These are phyloP conservation scores for Galago senegalensis DNA, from an alignment of 2,797 vertebrate species.

Conservation along the genomic window DNA sequence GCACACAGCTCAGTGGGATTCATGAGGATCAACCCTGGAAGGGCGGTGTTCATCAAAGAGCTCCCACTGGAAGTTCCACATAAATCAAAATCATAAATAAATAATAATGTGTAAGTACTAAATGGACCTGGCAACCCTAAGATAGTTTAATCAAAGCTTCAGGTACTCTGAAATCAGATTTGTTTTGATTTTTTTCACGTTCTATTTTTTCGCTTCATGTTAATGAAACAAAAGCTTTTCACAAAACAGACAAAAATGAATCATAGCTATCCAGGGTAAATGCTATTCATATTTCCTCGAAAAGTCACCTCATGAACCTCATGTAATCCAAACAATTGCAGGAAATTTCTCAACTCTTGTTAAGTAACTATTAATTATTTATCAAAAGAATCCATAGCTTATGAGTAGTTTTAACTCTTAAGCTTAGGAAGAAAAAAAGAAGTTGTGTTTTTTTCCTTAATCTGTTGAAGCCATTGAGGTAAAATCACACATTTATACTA, in stretches of 20 bases:
- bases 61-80: constrained; percentile 54
- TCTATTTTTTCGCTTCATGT: constrained; percentile 68
- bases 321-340: constrained; percentile 66
- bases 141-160: constrained; percentile 78
- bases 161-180: constrained; percentile 77
- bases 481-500: constrained; percentile 48
- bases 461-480: neutral
- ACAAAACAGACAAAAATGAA: constrained; percentile 78
- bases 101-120: constrained; percentile 80
- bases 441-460: neutral
- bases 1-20: constrained; percentile 19
- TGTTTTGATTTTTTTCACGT: constrained; percentile 77
- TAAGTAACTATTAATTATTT: constrained; percentile 77
- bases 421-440: neutral
- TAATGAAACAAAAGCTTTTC: constrained; percentile 77
- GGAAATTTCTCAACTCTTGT: constrained; percentile 65
- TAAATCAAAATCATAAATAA: constrained; percentile 83
- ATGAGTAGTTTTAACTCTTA: constrained; percentile 56
- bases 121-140: constrained; percentile 70
- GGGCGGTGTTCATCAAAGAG: constrained; percentile 49
- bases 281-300: constrained; percentile 54
- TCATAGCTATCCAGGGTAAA: constrained; percentile 65
- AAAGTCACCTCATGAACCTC: constrained; percentile 71
- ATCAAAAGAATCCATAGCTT: constrained; percentile 49
- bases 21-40: constrained; percentile 36